These are phyloP conservation scores for Polyploca ridens DNA, from an alignment of 2,888 invertebrate genomes.

Conservation along the genomic window DNA sequence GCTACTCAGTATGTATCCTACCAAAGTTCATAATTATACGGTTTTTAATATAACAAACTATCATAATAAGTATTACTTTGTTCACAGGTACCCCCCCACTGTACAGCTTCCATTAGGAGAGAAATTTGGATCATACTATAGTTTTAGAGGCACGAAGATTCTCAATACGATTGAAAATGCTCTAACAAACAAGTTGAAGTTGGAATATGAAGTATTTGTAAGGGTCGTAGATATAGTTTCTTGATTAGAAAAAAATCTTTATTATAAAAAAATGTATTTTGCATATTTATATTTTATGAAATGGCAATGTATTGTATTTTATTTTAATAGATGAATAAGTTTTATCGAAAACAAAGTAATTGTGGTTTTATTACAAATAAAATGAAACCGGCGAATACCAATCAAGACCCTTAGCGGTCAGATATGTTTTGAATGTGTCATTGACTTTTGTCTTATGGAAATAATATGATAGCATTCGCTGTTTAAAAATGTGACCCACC, in stretches of 20 bases:
- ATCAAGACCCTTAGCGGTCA: conserved; percentile 3
- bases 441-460: background rate
- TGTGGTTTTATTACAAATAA: conserved; percentile 5
- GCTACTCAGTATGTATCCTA: conserved; percentile 64
- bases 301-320: background rate
- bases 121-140: conserved; percentile 68
- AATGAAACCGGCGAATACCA: background rate
- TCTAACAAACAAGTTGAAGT: conserved; percentile 63
- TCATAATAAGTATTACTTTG: conserved; percentile 17
- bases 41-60: background rate
- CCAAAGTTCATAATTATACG: background rate
- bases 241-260: conserved; percentile 16
- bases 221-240: conserved; percentile 63
- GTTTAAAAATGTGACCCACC: background rate
- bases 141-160: conserved; percentile 69
- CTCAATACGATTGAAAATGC: conserved; percentile 55
- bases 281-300: conserved; percentile 3
- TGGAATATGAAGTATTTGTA: conserved; percentile 77
- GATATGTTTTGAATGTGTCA: conserved; percentile 11
- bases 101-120: conserved; percentile 58
- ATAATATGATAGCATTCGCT: background rate
- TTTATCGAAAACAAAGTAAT: conserved; percentile 1
- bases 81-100: conserved; percentile 68
- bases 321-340: background rate
- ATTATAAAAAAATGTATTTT: background rate